Conservation (phyloP, 2,888 invertebrate genomes). For the Cryptocheilus praepositus region DNA sequence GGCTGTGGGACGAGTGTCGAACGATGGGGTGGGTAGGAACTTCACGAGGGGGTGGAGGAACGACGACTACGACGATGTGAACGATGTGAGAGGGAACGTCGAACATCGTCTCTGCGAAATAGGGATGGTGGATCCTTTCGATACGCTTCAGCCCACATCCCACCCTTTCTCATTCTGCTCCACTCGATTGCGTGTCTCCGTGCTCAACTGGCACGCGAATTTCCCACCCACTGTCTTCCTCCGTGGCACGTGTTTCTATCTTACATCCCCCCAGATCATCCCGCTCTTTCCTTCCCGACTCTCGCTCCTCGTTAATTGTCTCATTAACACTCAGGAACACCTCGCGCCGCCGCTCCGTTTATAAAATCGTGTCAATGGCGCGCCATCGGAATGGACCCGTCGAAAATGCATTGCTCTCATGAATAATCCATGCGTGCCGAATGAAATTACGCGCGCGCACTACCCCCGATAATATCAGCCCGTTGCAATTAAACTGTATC, state of each 20-base stretch:
- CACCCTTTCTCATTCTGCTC: background rate
- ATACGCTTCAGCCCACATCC: slow-evolving; percentile 47
- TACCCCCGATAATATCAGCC: no score
- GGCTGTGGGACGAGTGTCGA: slow-evolving; percentile 34
- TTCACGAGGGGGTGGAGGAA: slow-evolving; percentile 29
- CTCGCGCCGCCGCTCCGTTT: no score
- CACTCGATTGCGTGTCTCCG: slow-evolving; percentile 49
- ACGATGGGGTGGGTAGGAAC: slow-evolving; percentile 9
- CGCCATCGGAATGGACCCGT: no score
- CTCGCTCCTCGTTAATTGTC: no score
- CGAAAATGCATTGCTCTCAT: no score
- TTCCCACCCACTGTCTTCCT: slow-evolving; percentile 23
- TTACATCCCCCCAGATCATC: no score
- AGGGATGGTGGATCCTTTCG: slow-evolving; percentile 55
- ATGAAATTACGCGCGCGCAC: no score
- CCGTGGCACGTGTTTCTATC: slow-evolving; percentile 26
- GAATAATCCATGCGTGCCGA: no score
- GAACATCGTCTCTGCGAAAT: slow-evolving; percentile 42
- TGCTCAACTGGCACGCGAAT: slow-evolving; percentile 49
- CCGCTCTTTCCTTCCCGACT: no score
- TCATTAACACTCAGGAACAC: no score
- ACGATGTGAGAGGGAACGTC: slow-evolving; percentile 28
- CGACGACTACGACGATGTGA: slow-evolving; percentile 31
- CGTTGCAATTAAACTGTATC: no score
- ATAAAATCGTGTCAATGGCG: no score